Percentiles rank a stretch among this genome's conserved stretches.
Conservation (phyloP, 2,797 vertebrate species). For the Echiichthys vipera region DNA sequence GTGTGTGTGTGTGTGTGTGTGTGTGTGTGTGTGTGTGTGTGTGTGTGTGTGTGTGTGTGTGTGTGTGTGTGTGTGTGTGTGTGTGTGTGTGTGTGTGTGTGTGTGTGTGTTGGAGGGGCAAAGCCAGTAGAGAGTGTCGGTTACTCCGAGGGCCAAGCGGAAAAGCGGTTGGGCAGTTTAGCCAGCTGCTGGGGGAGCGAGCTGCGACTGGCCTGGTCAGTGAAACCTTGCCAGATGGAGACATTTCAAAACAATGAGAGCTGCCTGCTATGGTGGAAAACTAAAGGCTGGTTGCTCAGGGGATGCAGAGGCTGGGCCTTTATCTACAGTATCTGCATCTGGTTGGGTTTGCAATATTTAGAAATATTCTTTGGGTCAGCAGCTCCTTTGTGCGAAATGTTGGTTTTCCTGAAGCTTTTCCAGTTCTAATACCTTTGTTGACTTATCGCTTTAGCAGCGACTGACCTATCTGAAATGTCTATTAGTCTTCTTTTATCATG, state of each 20-base stretch:
- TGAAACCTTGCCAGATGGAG: conserved; percentile 88
- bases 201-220: conserved; percentile 75
- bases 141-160: conserved; percentile 77
- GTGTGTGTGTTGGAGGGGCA: conserved; percentile 47
- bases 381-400: background rate
- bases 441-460: background rate
- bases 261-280: conserved; percentile 58
- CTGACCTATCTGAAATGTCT: background rate
- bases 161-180: conserved; percentile 87
- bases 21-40: conserved; percentile 26
- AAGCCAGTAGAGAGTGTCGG: conserved; percentile 77
- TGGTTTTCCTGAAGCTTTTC: background rate
- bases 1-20: conserved; percentile 33
- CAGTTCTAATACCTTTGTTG: background rate
- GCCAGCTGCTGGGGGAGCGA: conserved; percentile 84
- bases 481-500: background rate
- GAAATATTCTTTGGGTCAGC: background rate
- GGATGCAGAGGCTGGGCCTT: conserved; percentile 18
- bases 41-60: conserved; percentile 24
- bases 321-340: conserved; percentile 24
- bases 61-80: conserved; percentile 24
- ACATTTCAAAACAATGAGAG: conserved; percentile 85
- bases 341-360: background rate
- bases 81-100: conserved; percentile 19
- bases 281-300: conserved; percentile 29